phyloP scores from a whole-genome alignment of 2,797 vertebrate species.

The Aeoliscus strigatus region DNA sequence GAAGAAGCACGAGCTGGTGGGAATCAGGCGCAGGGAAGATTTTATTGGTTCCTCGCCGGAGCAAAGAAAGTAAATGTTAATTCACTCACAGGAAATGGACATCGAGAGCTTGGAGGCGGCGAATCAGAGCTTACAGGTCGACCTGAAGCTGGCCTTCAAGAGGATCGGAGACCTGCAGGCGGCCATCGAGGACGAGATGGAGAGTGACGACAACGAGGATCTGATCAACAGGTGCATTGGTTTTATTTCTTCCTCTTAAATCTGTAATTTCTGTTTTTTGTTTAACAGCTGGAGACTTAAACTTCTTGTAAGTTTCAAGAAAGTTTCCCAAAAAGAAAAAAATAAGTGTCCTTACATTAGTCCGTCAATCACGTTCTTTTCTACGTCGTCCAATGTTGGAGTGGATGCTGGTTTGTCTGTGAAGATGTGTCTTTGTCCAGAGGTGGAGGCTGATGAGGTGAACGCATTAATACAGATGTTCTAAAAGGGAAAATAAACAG shows the following conservation, averaged over 20 bases:
- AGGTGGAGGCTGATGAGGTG: slow-evolving; percentile 57
- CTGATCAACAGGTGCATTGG: slow-evolving; percentile 87
- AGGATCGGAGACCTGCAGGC: slow-evolving; percentile 97
- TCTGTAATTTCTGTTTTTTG: slow-evolving; percentile 6
- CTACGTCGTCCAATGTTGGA: slow-evolving; percentile 31
- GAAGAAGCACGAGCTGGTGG: slow-evolving; percentile 96
- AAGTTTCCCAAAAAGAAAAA: slow-evolving; percentile 20
- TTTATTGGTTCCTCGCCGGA: slow-evolving; percentile 9
- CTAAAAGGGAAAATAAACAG: slow-evolving; percentile 37
- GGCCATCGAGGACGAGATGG: slow-evolving; percentile 98
- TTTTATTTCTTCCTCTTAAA: slow-evolving; percentile 17
- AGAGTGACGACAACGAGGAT: slow-evolving; percentile 95
- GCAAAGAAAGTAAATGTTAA: slow-evolving; percentile 22
- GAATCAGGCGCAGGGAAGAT: slow-evolving; percentile 6
- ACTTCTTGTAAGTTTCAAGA: slow-evolving; percentile 6
- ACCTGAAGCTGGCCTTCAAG: slow-evolving; percentile 97
- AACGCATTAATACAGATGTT: slow-evolving; percentile 49
- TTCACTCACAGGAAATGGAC: slow-evolving; percentile 90
- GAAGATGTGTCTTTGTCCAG: slow-evolving; percentile 49
- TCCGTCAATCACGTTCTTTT: no score
- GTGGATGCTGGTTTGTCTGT: slow-evolving; percentile 38
- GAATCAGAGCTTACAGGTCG: slow-evolving; percentile 96
- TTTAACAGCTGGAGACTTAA: slow-evolving; percentile 2
- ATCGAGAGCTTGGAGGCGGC: slow-evolving; percentile 94
- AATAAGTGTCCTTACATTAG: no score